Base-by-base conservation (phyloP, 2,113 vertebrate genomes). In the Chionomys nivalis region DNA sequence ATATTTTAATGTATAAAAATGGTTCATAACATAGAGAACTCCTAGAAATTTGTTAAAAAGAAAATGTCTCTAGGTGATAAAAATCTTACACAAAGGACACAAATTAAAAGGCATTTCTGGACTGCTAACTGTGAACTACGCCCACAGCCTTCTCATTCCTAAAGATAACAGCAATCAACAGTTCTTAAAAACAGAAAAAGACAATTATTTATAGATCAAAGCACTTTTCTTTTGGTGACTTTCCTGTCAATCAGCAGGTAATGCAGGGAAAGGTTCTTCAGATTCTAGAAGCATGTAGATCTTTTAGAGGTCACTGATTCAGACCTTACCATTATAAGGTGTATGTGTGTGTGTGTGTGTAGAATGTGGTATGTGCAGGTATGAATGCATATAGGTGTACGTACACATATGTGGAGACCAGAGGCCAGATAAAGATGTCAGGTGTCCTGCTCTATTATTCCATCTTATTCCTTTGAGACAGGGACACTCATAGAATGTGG, bases 141-240 rank as follows among this genome's bases (percentile, higher is more conserved):
- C 66, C 36, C 58, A 86, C 31, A 89, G 89, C 11, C 65, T 75
- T 70, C 63, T 58, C 36, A 23, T 95, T 73, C 89, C 52, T 82
- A 75, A 91, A 87, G 77, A 58, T 70, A 87, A 70, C 49, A 7
- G 92, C 11, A 52, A 93, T 6, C 17, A 75, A 26, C 42, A 58
- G 47, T 55, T 89, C 44, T 75, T 89, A 26, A 90, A 90, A 92
- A 49, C 14, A 70, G 13, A 93, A 94, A 85, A 76, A 72, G 81
- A 61, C 76, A 87, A 66, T 94, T 70, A 78, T 49, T 96, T 70
- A 83, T 42, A 87, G 81, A 70, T 19, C 36, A 87, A 87, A 82
- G 76, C 31, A 88, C 52, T 94, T 92, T 76, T 66, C 49, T 44
- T 92, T 88, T 78, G 72, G 81, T 26, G 16, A 79, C 61, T 90